Evolutionary conservation across 92 coral and sea anemone genomes (phyloP).

Genomic region (Chrysogorgia sp.): DNA sequence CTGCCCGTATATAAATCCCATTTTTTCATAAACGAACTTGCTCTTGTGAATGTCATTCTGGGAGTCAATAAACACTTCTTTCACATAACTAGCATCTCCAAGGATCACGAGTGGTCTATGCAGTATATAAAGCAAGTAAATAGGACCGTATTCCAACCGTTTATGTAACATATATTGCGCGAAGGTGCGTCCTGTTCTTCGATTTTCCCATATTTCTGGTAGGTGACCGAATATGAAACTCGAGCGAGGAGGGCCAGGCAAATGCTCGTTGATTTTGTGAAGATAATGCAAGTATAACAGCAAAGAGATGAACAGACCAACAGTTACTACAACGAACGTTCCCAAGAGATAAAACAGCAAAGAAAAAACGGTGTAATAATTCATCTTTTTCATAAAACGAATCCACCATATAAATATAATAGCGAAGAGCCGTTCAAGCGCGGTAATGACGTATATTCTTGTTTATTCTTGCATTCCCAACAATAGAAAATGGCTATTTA

Average conservation of each 20-base stretch:
- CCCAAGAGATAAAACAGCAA: background rate
- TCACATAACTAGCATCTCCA: constrained; percentile 43
- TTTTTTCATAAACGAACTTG: constrained; percentile 18
- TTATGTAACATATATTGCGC: constrained; percentile 22
- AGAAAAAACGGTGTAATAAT: background rate
- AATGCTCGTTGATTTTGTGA: constrained; percentile 57
- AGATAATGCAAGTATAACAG: constrained; percentile 22
- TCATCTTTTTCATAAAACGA: too few relatives aligned
- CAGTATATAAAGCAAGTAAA: constrained; percentile 55
- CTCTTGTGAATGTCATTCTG: constrained; percentile 37
- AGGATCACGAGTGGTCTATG: constrained; percentile 51
- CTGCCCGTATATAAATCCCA: constrained; percentile 50
- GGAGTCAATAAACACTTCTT: constrained; percentile 45
- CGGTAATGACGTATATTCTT: background rate
- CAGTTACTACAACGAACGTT: background rate
- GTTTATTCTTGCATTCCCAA: too few relatives aligned
- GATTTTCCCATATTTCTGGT: constrained; percentile 34
- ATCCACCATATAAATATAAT: too few relatives aligned
- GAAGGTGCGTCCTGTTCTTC: constrained; percentile 16
- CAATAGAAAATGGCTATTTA: too few relatives aligned
- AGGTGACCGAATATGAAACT: constrained; percentile 63
- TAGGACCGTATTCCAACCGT: constrained; percentile 57
- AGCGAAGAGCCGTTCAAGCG: background rate
- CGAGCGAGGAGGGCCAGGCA: constrained; percentile 71
- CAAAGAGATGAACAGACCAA: background rate